phyloP scores from a whole-genome alignment of 2,113 vertebrate genomes.

The Sturnira hondurensis region DNA sequence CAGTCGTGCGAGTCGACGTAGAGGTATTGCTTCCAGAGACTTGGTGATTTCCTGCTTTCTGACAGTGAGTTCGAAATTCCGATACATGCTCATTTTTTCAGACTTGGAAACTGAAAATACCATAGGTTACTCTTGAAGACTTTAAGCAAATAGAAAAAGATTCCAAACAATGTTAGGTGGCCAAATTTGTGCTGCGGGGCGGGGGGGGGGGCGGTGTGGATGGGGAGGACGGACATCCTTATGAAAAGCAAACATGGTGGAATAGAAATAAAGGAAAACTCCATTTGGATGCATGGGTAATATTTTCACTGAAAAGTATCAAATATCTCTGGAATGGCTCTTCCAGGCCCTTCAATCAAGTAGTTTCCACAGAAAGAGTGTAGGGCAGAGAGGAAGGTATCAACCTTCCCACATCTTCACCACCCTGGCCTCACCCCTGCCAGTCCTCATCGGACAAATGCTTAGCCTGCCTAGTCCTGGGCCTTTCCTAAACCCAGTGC shows the following conservation, averaged over 20 bases:
- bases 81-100: not conserved
- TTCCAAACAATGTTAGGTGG: not conserved
- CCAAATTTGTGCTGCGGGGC: not conserved
- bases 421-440: not conserved
- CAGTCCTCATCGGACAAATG: not conserved
- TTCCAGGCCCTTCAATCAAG: not conserved
- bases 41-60: not conserved
- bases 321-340: not conserved
- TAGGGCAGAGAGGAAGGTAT: not conserved
- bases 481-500: not conserved
- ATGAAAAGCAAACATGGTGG: not conserved
- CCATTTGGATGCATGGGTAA: not conserved
- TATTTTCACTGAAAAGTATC: not conserved
- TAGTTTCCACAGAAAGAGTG: not conserved
- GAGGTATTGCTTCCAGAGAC: not conserved
- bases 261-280: not conserved
- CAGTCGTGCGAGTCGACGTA: not conserved
- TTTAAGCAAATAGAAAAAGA: not conserved
- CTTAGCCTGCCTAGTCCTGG: not conserved
- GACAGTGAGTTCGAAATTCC: not conserved
- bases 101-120: not conserved
- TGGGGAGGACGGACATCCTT: not conserved
- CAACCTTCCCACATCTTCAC: not conserved
- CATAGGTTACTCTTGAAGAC: not conserved
- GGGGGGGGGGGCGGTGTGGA: too few relatives aligned